Percentiles rank a stretch among this genome's conserved stretches.
Evolutionary conservation across 1,140 invertebrate genomes (phyloP).

Genomic region (Bombus waltoni): DNA sequence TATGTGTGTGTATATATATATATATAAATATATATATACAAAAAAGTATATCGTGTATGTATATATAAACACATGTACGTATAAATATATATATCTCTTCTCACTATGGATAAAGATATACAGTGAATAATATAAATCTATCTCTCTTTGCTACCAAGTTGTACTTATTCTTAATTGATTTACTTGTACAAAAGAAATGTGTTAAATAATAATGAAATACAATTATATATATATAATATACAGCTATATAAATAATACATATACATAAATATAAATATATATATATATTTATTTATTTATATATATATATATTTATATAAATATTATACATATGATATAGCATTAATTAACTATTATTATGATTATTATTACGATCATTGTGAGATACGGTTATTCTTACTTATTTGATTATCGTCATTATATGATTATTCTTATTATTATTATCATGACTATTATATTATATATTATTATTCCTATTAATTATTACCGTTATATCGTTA

Average conservation of each 20-base stretch:
- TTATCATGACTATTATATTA: constrained; percentile 16
- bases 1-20: constrained; percentile 73
- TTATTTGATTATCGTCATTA: constrained; percentile 40
- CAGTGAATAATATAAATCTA: constrained; percentile 82
- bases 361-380: constrained; percentile 26
- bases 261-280: constrained; percentile 12
- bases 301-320: constrained; percentile 51
- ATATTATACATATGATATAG: constrained; percentile 47
- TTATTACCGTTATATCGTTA: constrained; percentile 37
- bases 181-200: constrained; percentile 83
- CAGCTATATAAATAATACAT: constrained; percentile 35
- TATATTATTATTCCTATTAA: constrained; percentile 37
- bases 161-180: constrained; percentile 84
- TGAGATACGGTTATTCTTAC: constrained; percentile 45
- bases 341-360: constrained; percentile 47
- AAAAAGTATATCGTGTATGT: constrained; percentile 70
- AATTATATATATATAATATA: constrained; percentile 64
- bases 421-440: constrained; percentile 32
- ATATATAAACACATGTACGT: constrained; percentile 45
- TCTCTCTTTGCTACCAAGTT: constrained; percentile 84
- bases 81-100: constrained; percentile 76
- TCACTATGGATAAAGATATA: constrained; percentile 80
- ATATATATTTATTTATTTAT: constrained; percentile 45
- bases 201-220: constrained; percentile 82
- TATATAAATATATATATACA: constrained; percentile 69